Base-by-base conservation (phyloP, 64 coral and sea anemone species). In the Actinia tenebrosa region DNA sequence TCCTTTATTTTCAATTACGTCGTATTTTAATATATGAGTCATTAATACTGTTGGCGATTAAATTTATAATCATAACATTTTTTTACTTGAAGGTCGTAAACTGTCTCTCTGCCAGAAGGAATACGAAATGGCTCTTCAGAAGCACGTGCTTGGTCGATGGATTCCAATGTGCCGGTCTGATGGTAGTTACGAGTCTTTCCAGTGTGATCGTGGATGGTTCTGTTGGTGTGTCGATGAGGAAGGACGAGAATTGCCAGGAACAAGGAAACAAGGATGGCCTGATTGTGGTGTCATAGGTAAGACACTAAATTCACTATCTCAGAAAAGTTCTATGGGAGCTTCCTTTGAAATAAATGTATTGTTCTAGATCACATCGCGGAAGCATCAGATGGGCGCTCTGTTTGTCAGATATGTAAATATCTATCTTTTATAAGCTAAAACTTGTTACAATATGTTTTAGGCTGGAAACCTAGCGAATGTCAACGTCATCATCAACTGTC, bases 181-280 rank as follows among this genome's bases (percentile, higher is more conserved):
- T 66, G 94, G 94, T 85, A 87, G 87, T 77, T 96, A 93, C 60
- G 86, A 89, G 25, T 85, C 94, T 16, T 90, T 96, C 15, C 94
- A 96, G 30, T 96, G 94, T 84, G 86, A 89, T 79, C 88, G 91
- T 59, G 94, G 94, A 7, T 96, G 91, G 91, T 88, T 85, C 56
- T 96, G 94, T 58, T 96, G 94, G 94, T 96, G 94, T 86, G 94
- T 96, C 20, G 94, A 92, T 47, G 94, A 96, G 22, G 71, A 92
- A 68, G 94, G 94, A 52, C 71, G 80, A 53, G 94, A 96, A 66
- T 72, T 96, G 5, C 85, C 84, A 56, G 91, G 88, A 69, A 86
- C 91, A 46, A 77, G 90, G 54, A 87, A 27, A 80, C 91, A 54
- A 90, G 94, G 94, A 25, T 96, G 94, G 94, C 91, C 91, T 26